phyloP scores from a whole-genome alignment of 2,888 invertebrate genomes.

The Drosophila setosimentum region DNA sequence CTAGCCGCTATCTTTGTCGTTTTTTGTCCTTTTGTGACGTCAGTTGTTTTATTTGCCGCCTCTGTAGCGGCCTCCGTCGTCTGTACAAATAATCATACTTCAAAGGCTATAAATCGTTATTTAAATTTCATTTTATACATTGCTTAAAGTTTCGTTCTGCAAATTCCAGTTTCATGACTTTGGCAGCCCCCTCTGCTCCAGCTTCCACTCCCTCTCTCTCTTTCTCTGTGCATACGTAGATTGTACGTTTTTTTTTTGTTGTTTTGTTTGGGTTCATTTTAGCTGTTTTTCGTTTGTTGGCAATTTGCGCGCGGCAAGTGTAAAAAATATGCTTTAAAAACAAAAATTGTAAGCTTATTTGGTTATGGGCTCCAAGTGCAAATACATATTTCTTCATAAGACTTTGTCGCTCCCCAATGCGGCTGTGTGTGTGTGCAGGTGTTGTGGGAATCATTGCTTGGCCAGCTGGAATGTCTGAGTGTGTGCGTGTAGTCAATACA shows the following conservation, averaged over 20 bases:
- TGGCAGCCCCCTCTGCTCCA: neutral
- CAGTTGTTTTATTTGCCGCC: constrained; percentile 36
- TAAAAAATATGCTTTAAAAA: constrained; percentile 64
- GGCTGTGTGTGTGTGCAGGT: constrained; percentile 29
- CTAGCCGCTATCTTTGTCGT: constrained; percentile 7
- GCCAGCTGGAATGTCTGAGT: constrained; percentile 33
- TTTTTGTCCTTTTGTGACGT: constrained; percentile 28
- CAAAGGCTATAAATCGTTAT: constrained; percentile 83
- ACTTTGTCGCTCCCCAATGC: constrained; percentile 8
- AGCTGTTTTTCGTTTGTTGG: constrained; percentile 29
- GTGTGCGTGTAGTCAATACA: constrained; percentile 19
- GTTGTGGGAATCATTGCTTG: constrained; percentile 20
- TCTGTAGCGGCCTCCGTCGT: constrained; percentile 25
- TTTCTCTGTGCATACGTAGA: neutral
- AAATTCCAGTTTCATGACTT: constrained; percentile 54
- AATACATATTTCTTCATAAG: constrained; percentile 63
- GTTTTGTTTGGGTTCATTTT: constrained; percentile 43
- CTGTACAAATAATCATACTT: constrained; percentile 76
- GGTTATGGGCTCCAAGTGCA: constrained; percentile 70
- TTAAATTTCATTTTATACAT: constrained; percentile 78
- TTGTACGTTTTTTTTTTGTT: neutral
- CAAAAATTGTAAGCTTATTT: constrained; percentile 63
- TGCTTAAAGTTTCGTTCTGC: constrained; percentile 72
- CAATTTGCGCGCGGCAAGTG: constrained; percentile 50
- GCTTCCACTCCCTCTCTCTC: neutral